Base-by-base conservation (phyloP, 1,140 invertebrate species). In the Whitmania pigra region DNA sequence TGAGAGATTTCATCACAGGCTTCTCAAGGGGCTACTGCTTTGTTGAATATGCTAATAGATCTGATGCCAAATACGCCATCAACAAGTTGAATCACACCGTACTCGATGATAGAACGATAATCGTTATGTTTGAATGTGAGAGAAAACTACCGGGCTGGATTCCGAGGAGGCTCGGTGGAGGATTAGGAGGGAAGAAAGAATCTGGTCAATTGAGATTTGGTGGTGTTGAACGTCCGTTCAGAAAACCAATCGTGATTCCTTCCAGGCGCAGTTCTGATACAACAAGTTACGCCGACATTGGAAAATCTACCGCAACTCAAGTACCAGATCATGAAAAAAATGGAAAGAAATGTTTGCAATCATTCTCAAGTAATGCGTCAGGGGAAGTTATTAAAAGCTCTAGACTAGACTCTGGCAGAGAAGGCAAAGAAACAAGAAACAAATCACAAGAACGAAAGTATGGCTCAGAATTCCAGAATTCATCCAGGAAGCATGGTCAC, bases 181-280 rank as follows among this genome's bases (percentile, higher is more conserved):
- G 91, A 22, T 89, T 93, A 78, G 90, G 90, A 17, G 92, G 91
- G 0, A 87, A 86, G 75, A 93, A 91, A 77, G 89, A 92, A 80
- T 91, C 91, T 4, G 91, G 92, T 0, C 92, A 94, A 77, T 81
- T 93, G 22, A 83, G 91, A 74, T 94, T 93, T 85, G 92, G 92
- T 11, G 88, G 91, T 31, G 85, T 85, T 77, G 87, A 88, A 68
- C 83, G 89, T 77, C 89, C 89, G 0, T 93, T 83, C 75, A 74
- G 77, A 71, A 80, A 77, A 67, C 73, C 73, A 22, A 71, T 71
- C 49, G 1, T 70, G 20, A 25, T 70, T n/a, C 57, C 57, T 18
- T 13, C 22, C 22, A 63, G 18, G 18, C 13, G 43, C 15, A 11
- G 15, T 49, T 49, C 2, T 49, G 43, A 49, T 49, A 49, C 1